Percentiles rank a stretch among this genome's conserved stretches.
Conservation (phyloP, 2,797 vertebrate genomes). For the Erithacus rubecula region DNA sequence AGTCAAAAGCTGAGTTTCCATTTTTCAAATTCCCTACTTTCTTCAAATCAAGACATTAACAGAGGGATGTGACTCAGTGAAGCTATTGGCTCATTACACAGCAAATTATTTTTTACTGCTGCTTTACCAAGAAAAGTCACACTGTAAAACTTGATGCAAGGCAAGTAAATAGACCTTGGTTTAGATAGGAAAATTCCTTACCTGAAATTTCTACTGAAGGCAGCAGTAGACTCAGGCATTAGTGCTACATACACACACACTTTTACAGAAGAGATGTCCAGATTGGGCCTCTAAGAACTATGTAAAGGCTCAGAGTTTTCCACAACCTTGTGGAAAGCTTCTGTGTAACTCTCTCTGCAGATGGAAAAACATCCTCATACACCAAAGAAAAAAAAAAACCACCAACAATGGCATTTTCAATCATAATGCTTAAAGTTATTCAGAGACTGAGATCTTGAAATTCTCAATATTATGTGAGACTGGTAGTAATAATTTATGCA, state of each 20-base stretch:
- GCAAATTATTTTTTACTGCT: background rate
- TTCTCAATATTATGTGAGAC: background rate
- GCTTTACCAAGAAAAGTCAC: background rate
- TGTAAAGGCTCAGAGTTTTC: background rate
- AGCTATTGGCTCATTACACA: background rate
- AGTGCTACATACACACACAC: background rate
- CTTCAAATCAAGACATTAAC: background rate
- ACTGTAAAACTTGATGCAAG: background rate
- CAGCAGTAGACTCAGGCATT: background rate
- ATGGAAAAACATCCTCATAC: background rate
- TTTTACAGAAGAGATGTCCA: background rate
- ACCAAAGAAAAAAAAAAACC: background rate
- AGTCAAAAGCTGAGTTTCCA: background rate
- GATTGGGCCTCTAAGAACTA: background rate
- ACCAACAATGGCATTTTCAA: background rate
- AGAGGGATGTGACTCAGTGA: background rate
- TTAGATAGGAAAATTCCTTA: background rate
- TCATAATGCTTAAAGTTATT: background rate
- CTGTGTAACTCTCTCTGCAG: background rate
- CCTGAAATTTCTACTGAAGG: background rate
- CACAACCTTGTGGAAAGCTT: background rate
- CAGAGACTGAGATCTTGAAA: background rate
- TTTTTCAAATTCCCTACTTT: background rate
- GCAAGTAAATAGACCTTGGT: background rate
- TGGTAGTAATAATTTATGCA: background rate